Conservation (phyloP, 2,888 invertebrate genomes). For the Sesia bembeciformis region DNA sequence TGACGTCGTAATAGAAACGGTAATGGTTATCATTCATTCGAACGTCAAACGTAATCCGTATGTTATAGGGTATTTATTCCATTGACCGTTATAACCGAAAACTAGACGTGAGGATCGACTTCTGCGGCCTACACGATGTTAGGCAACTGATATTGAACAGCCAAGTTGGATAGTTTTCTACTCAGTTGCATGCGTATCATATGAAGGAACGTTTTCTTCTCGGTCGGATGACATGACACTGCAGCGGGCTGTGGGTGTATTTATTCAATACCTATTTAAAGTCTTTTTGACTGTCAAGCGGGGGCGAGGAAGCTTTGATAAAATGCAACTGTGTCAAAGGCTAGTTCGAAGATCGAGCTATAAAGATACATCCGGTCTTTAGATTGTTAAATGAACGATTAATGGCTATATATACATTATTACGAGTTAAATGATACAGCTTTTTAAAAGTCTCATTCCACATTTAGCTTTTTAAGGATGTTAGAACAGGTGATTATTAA, state of each 20-base stretch:
- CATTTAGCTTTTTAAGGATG: too few species aligned
- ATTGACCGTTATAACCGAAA: constrained; percentile 9
- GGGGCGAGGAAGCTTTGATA: constrained; percentile 40
- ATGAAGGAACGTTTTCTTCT: constrained; percentile 12
- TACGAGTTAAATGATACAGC: too few species aligned
- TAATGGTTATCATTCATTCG: neutral
- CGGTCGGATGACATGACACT: constrained; percentile 31
- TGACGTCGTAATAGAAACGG: constrained; percentile 28
- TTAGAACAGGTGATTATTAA: too few species aligned
- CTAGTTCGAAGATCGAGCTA: constrained; percentile 16
- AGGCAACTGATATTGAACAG: constrained; percentile 44
- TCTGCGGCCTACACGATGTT: constrained; percentile 54
- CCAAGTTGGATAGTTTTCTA: constrained; percentile 13
- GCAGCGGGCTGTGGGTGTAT: constrained; percentile 48
- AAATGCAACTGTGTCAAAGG: constrained; percentile 53
- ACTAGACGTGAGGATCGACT: constrained; percentile 40
- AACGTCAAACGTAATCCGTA: constrained; percentile 7
- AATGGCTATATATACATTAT: constrained; percentile 13
- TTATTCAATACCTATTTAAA: constrained; percentile 44
- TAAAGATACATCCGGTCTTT: constrained; percentile 37
- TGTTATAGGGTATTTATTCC: constrained; percentile 19
- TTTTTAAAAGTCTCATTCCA: too few species aligned
- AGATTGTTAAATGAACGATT: constrained; percentile 29
- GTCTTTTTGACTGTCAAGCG: constrained; percentile 35
- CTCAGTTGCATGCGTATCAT: constrained; percentile 1